Base-by-base conservation (phyloP, 2,797 vertebrate species). In the Fistularia tabacaria region DNA sequence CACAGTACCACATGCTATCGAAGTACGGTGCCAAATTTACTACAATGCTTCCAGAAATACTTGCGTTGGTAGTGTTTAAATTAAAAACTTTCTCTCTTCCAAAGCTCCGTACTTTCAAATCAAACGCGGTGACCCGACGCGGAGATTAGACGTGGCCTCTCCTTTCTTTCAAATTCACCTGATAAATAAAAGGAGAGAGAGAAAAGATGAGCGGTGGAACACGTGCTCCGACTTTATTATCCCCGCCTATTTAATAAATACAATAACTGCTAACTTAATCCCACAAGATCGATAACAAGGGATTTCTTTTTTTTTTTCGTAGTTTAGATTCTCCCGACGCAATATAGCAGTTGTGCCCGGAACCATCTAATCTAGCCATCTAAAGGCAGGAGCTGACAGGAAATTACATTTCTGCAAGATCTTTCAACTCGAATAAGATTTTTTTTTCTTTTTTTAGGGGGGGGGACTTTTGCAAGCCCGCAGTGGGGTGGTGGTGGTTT, bases 381-480 rank as follows among this genome's bases (percentile, higher is more conserved):
- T 61, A n/a, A 43, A 59, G 46, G 44, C 7, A 51, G 43, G 62
- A 51, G 47, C 56, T 49, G 49, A 75, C 74, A 79, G 79, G 79
- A 87, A 80, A 76, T 84, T 79, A 69, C 59, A 59, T 67, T 66
- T 59, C 36, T 54, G 46, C 46, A 59, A 48, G 9, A 55, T 59
- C 50, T 62, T 66, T 25, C 25, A 25, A 25, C 25, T 5, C 25
- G 5, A 25, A 25, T 25, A 25, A 3, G 25, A 25, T 2, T 25
- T 51, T 37, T 51, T 62, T 8, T 2, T 25, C 49, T 37, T 51
- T 62, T 8, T 14, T 14, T 9, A 3, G 14, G 3, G 45, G 3
- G 38, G 10, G 14, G 14, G 46, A 64, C 50, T 59, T 67, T 14
- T 38, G 2, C 53, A 53, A 15, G 36, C 58, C 25, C 13, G 11